Conservation (phyloP, 2,113 vertebrate genomes). For the Setophaga coronata region DNA sequence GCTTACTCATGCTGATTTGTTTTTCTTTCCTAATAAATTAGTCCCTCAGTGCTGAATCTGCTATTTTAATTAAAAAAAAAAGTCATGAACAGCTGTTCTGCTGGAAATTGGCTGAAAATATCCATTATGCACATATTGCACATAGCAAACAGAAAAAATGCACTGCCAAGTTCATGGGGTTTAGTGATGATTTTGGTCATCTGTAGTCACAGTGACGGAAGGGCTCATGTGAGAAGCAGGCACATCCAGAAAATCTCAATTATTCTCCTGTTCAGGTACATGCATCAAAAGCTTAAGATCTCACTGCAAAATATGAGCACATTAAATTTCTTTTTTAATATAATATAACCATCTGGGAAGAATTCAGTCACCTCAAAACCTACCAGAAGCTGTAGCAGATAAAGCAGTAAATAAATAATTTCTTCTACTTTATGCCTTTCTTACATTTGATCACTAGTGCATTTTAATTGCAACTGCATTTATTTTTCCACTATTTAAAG, state of each 20-base stretch:
- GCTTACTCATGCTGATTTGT: neutral
- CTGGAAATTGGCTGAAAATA: constrained; percentile 16
- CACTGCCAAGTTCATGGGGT: neutral
- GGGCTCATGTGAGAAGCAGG: neutral
- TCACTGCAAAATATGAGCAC: neutral
- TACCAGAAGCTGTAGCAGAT: constrained; percentile 6
- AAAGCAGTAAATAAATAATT: constrained; percentile 8
- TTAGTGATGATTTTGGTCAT: constrained; percentile 28
- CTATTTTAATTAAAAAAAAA: neutral
- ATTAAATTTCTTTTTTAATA: neutral
- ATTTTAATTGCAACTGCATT: constrained; percentile 10
- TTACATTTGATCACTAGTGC: neutral
- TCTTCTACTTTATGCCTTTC: neutral
- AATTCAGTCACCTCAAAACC: neutral
- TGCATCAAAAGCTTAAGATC: neutral
- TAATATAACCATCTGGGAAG: neutral
- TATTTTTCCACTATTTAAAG: constrained; percentile 31
- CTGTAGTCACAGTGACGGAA: constrained; percentile 22
- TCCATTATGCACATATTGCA: constrained; percentile 11
- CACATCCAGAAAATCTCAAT: constrained; percentile 3
- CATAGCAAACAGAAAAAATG: neutral
- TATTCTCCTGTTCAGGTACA: neutral
- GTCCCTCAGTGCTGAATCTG: neutral
- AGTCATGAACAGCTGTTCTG: neutral
- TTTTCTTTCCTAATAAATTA: neutral